A percentile compares a stretch with the other conserved stretches of the same genome.
Evolutionary conservation across 2,888 invertebrate species (phyloP).

Genomic region (Sminthurides aquaticus): DNA sequence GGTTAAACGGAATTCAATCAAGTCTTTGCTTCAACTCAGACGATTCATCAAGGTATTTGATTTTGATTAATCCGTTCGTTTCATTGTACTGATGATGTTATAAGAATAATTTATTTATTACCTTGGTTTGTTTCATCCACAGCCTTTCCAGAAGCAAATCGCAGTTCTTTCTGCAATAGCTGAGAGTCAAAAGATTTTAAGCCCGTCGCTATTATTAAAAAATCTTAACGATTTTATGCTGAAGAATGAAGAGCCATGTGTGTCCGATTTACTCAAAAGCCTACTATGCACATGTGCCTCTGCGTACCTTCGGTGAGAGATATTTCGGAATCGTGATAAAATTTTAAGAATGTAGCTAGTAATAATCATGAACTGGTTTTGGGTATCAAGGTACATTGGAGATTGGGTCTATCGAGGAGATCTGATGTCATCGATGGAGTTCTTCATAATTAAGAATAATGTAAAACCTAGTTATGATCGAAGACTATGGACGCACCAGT

Average conservation of each 20-base stretch:
- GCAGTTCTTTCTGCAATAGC: constrained; percentile 26
- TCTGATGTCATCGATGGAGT: constrained; percentile 29
- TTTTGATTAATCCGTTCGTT: constrained; percentile 10
- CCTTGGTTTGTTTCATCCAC: constrained; percentile 8
- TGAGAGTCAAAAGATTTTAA: constrained; percentile 23
- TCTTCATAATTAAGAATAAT: constrained; percentile 33
- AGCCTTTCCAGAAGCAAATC: constrained; percentile 37
- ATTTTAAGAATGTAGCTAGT: too few relatives aligned
- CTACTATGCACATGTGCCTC: constrained; percentile 33
- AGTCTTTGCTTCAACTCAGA: constrained; percentile 25
- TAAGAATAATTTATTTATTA: constrained; percentile 5
- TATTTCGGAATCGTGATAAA: background rate
- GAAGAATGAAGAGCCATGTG: constrained; percentile 26
- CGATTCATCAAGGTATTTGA: constrained; percentile 33
- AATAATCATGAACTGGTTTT: too few relatives aligned
- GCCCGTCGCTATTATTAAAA: constrained; percentile 31
- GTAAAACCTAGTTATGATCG: constrained; percentile 27
- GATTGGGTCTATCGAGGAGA: constrained; percentile 41
- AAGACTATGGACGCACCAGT: constrained; percentile 41
- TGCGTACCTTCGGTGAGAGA: constrained; percentile 38
- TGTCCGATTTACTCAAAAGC: constrained; percentile 31
- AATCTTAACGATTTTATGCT: constrained; percentile 34
- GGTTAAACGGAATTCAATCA: constrained; percentile 29
- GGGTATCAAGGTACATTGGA: constrained; percentile 32
- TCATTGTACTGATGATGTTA: background rate